These are phyloP conservation scores for Thelaira solivaga DNA, from an alignment of 2,888 invertebrate species.

Conservation along the genomic window DNA sequence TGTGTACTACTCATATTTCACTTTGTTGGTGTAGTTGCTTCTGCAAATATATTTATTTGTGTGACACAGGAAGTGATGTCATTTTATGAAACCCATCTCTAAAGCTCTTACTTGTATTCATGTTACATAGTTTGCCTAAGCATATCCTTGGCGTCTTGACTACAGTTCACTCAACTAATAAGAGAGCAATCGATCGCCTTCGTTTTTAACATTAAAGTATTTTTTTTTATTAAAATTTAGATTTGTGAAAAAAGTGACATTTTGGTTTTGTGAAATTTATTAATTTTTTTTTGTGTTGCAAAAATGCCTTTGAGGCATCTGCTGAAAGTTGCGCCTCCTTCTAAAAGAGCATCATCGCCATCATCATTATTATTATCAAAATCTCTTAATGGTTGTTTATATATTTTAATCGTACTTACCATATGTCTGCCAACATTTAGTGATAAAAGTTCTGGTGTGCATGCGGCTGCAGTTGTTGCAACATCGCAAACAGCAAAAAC, in stretches of 20 bases:
- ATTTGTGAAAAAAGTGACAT: background rate
- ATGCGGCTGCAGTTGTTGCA: constrained; percentile 55
- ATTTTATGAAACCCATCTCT: constrained; percentile 16
- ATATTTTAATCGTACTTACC: constrained; percentile 45
- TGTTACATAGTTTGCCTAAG: too few relatives aligned
- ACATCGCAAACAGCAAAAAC: constrained; percentile 22
- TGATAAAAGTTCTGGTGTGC: constrained; percentile 17
- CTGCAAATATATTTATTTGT: background rate
- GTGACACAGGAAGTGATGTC: constrained; percentile 57
- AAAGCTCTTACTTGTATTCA: constrained; percentile 9
- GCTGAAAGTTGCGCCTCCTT: constrained; percentile 24
- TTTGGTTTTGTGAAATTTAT: background rate
- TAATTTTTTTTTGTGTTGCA: background rate
- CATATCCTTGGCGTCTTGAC: too few relatives aligned
- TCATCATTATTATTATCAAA: constrained; percentile 43
- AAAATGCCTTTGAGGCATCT: constrained; percentile 57
- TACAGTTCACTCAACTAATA: too few relatives aligned
- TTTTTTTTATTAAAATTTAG: background rate
- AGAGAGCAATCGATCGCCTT: too few relatives aligned
- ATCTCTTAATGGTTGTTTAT: constrained; percentile 35
- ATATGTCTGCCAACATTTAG: constrained; percentile 50
- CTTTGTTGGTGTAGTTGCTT: background rate
- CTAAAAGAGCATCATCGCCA: constrained; percentile 46
- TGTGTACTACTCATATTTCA: background rate
- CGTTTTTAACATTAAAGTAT: background rate